Evolutionary conservation across 2,797 vertebrate genomes (phyloP).

Genomic region (Gallinago nigripennis): DNA sequence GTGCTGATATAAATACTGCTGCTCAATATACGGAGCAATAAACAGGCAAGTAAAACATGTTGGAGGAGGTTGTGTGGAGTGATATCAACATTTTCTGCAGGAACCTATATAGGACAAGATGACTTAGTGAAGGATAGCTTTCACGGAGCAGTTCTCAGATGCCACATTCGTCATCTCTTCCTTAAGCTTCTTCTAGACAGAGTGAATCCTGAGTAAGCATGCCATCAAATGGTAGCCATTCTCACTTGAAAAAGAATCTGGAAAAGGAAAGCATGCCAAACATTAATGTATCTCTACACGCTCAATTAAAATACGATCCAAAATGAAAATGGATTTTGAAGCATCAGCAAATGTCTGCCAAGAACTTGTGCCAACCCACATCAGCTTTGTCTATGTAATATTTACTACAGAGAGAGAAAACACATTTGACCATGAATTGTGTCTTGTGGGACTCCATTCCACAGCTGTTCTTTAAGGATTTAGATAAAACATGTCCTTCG

Average conservation of each 20-base stretch:
- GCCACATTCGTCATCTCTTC: neutral
- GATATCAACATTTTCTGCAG: neutral
- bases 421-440: neutral
- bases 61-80: no score
- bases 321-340: slow-evolving; percentile 34
- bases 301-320: neutral
- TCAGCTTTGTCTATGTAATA: neutral
- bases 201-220: neutral
- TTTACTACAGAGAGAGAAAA: slow-evolving; percentile 1
- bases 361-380: neutral
- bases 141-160: neutral
- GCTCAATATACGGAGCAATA: neutral
- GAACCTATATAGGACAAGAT: neutral
- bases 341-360: neutral
- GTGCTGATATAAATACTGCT: neutral
- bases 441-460: neutral
- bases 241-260: neutral
- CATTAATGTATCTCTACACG: neutral
- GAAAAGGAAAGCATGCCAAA: neutral
- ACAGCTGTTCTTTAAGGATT: slow-evolving; percentile 29
- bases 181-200: neutral
- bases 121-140: neutral
- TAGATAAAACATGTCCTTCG: slow-evolving; percentile 15
- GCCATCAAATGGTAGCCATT: neutral
- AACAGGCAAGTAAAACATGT: neutral